Evolutionary conservation across 2,888 invertebrate species (phyloP).

Genomic region (Harpalus rubripes): DNA sequence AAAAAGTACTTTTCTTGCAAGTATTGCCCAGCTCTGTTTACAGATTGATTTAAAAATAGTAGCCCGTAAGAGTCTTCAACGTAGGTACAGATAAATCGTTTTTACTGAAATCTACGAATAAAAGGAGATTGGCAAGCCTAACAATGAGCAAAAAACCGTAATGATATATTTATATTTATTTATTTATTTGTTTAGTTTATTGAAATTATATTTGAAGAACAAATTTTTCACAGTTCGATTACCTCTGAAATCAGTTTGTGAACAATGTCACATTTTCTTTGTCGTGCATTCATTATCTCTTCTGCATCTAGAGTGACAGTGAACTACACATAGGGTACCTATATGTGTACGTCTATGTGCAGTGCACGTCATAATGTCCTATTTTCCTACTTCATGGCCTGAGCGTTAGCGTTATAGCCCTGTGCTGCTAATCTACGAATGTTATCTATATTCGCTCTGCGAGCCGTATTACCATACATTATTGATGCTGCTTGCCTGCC

Average conservation of each 20-base stretch:
- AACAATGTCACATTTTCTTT: neutral
- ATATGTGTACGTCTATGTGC: too few relatives aligned
- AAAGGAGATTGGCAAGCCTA: too few relatives aligned
- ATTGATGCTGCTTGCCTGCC: constrained; percentile 71
- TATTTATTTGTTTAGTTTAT: too few relatives aligned
- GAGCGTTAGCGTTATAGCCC: constrained; percentile 59
- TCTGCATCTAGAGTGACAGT: constrained; percentile 14
- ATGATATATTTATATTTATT: too few relatives aligned
- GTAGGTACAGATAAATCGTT: too few relatives aligned
- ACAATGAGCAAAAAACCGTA: too few relatives aligned
- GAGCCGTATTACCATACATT: constrained; percentile 73
- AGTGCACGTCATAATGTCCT: constrained; percentile 50
- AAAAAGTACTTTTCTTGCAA: too few relatives aligned
- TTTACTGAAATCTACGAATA: too few relatives aligned
- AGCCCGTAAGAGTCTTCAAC: too few relatives aligned
- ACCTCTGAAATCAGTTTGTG: neutral
- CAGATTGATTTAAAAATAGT: too few relatives aligned
- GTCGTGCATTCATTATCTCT: constrained; percentile 10
- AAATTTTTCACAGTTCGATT: neutral
- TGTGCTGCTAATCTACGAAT: constrained; percentile 38
- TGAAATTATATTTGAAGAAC: too few relatives aligned
- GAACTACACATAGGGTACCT: constrained; percentile 1
- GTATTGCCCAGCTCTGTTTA: too few relatives aligned
- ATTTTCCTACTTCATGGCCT: constrained; percentile 67
- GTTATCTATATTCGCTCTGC: constrained; percentile 64